These are phyloP conservation scores for Monomorium pharaonis DNA, from an alignment of 1,140 invertebrate genomes.

Conservation along the genomic window DNA sequence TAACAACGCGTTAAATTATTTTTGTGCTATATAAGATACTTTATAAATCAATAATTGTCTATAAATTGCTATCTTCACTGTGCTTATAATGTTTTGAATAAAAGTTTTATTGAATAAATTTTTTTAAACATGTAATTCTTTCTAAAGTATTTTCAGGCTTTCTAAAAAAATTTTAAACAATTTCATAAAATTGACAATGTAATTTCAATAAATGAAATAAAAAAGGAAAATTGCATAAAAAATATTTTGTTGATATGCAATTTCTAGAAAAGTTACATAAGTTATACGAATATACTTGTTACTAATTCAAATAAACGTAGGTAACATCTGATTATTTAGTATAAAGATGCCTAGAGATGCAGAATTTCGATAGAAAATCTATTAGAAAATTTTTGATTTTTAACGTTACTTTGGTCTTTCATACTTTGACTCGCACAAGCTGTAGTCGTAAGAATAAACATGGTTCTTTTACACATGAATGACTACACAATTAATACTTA, in stretches of 20 bases:
- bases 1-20: slow-evolving; percentile 53
- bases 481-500: slow-evolving; percentile 58
- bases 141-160: neutral
- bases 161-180: neutral
- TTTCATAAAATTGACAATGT: neutral
- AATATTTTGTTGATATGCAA: neutral
- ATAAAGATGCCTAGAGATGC: slow-evolving; percentile 57
- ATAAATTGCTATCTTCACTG: neutral
- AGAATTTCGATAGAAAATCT: slow-evolving; percentile 68
- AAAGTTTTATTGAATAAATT: neutral
- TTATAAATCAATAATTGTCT: slow-evolving; percentile 14
- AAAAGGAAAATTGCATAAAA: neutral
- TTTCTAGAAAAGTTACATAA: slow-evolving; percentile 13
- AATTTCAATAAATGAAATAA: neutral
- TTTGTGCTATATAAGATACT: slow-evolving; percentile 3
- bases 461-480: slow-evolving; percentile 25
- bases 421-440: slow-evolving; percentile 30
- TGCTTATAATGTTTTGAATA: neutral
- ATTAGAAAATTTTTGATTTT: slow-evolving; percentile 45
- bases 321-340: slow-evolving; percentile 11
- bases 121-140: neutral
- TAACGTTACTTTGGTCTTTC: slow-evolving; percentile 42
- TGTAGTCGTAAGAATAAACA: slow-evolving; percentile 43
- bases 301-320: neutral
- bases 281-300: neutral